Percentiles rank a stretch among this genome's conserved stretches.
Conservation (phyloP, 92 coral and sea anemone genomes). For the Porites cylindrica region DNA sequence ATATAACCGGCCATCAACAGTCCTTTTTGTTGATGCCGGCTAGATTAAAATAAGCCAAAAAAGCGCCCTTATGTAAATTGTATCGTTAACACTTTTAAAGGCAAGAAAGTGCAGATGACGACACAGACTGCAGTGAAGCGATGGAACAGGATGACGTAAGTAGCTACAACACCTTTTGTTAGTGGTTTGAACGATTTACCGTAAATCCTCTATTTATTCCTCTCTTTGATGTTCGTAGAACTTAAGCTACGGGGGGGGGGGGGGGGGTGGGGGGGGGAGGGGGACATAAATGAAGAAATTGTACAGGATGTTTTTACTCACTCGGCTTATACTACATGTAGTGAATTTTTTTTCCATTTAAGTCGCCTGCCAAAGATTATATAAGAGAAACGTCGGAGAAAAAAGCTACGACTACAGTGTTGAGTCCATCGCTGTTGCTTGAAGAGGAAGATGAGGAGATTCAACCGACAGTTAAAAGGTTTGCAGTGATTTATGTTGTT, state of each 20-base stretch:
- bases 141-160: conserved; percentile 14
- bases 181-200: too few relatives aligned
- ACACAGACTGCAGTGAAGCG: conserved; percentile 25
- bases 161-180: background rate
- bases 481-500: background rate
- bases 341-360: background rate
- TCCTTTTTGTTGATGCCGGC: too few relatives aligned
- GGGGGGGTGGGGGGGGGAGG: too few relatives aligned
- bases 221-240: too few relatives aligned
- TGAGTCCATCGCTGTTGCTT: conserved; percentile 40
- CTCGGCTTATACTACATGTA: too few relatives aligned
- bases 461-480: conserved; percentile 55
- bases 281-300: too few relatives aligned
- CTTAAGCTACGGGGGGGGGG: too few relatives aligned
- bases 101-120: conserved; percentile 20
- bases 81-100: background rate
- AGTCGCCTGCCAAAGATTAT: conserved; percentile 18
- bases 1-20: too few relatives aligned
- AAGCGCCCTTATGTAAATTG: background rate
- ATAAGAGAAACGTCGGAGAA: background rate
- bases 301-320: too few relatives aligned
- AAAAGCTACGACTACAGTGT: conserved; percentile 15
- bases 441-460: conserved; percentile 54
- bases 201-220: too few relatives aligned
- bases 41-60: too few relatives aligned